Evolutionary conservation across 1,140 invertebrate species (phyloP).

Genomic region (Drosophila orena): DNA sequence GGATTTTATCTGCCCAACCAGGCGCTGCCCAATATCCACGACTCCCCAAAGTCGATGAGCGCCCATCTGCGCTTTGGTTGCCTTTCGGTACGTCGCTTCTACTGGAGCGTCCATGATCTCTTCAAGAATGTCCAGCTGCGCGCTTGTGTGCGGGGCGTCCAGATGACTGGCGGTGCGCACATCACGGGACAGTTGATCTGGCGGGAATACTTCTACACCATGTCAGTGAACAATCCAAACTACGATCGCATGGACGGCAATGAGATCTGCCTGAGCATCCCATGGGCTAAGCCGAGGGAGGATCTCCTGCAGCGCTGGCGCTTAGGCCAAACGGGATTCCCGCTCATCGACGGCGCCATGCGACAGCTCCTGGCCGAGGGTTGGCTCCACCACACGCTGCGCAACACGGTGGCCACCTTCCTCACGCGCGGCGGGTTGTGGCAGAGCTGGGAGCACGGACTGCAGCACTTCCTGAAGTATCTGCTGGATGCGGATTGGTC

Average conservation of each 20-base stretch:
- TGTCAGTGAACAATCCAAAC: constrained; percentile 88
- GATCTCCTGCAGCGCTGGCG: constrained; percentile 88
- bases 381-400: constrained; percentile 90
- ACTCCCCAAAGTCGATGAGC: constrained; percentile 89
- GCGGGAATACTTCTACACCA: constrained; percentile 92
- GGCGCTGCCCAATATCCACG: constrained; percentile 88
- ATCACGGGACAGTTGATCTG: constrained; percentile 90
- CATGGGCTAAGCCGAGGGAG: constrained; percentile 87
- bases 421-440: constrained; percentile 90
- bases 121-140: constrained; percentile 87
- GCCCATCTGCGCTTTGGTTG: constrained; percentile 89
- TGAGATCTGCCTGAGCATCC: constrained; percentile 90
- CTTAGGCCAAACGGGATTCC: constrained; percentile 90
- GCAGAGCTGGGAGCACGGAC: constrained; percentile 90
- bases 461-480: constrained; percentile 88
- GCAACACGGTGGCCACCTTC: constrained; percentile 90
- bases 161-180: constrained; percentile 75
- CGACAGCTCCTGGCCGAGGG: constrained; percentile 86
- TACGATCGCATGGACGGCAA: constrained; percentile 90
- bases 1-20: constrained; percentile 89
- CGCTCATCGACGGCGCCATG: constrained; percentile 92
- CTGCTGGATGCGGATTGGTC: constrained; percentile 91
- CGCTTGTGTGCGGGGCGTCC: constrained; percentile 71
- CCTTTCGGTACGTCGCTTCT: constrained; percentile 88
- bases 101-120: constrained; percentile 88